Conservation (phyloP, 2,888 invertebrate genomes). For the Diaphora mendica region DNA sequence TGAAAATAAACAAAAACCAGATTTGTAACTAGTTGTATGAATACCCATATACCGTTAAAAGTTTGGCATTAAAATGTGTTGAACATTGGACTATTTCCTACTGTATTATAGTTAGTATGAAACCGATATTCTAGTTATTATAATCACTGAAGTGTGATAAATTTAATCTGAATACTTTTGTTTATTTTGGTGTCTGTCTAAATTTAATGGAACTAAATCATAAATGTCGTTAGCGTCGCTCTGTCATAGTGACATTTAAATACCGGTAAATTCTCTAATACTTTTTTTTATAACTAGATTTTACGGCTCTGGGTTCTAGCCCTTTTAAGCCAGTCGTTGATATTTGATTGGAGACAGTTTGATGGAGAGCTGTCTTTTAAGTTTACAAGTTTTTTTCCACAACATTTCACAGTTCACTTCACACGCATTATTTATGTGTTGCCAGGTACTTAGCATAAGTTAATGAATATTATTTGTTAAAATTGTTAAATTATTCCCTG, state of each 20-base stretch:
- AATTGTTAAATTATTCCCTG: not conserved
- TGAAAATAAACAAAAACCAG: constrained; percentile 59
- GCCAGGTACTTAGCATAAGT: not conserved
- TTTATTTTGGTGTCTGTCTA: constrained; percentile 46
- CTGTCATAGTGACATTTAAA: not conserved
- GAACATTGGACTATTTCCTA: constrained; percentile 52
- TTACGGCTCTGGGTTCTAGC: too few species aligned
- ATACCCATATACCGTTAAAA: constrained; percentile 48
- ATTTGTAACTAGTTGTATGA: constrained; percentile 48
- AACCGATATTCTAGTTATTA: constrained; percentile 58
- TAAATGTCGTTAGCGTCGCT: not conserved
- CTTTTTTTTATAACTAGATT: too few species aligned
- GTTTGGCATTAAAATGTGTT: constrained; percentile 46
- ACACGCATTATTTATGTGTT: too few species aligned
- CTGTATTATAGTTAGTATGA: constrained; percentile 57
- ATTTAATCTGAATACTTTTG: constrained; percentile 29
- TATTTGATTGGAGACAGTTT: too few species aligned
- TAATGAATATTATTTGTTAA: not conserved
- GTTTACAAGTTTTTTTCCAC: too few species aligned
- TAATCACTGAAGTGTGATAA: constrained; percentile 73
- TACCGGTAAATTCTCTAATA: not conserved
- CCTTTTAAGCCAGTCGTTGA: too few species aligned
- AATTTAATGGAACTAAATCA: not conserved
- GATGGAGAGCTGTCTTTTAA: too few species aligned
- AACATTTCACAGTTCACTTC: too few species aligned